Conservation (phyloP, 2,797 vertebrate genomes). For the Cynopterus sphinx region DNA sequence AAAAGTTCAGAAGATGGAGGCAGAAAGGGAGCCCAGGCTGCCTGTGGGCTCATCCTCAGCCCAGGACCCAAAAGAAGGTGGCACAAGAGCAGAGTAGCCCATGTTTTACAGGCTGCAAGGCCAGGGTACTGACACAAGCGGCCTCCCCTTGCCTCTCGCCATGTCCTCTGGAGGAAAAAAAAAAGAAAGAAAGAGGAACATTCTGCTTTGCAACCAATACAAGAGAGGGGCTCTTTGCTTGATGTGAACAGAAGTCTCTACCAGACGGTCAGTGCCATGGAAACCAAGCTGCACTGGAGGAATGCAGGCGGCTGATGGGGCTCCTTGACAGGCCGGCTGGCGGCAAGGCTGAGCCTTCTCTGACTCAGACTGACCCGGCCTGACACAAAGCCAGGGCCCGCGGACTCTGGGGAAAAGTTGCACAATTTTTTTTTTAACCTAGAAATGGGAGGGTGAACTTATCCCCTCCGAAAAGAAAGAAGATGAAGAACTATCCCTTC, state of each 20-base stretch:
- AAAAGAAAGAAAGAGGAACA: background rate
- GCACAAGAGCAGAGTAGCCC: background rate
- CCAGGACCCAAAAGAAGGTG: background rate
- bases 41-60: background rate
- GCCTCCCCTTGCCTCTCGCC: constrained; percentile 25
- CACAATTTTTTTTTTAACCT: background rate
- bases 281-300: constrained; percentile 60
- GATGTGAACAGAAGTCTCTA: constrained; percentile 70
- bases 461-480: background rate
- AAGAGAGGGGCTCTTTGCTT: constrained; percentile 55
- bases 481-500: background rate
- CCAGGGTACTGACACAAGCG: background rate
- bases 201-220: constrained; percentile 55
- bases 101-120: background rate
- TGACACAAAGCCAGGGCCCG: background rate
- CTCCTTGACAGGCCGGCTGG: background rate
- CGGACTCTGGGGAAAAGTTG: background rate
- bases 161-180: background rate
- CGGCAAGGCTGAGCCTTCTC: background rate
- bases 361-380: background rate
- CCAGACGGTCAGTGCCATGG: constrained; percentile 71
- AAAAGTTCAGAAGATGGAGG: background rate
- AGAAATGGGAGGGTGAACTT: background rate
- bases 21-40: background rate
- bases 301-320: constrained; percentile 45